Base-by-base conservation (phyloP, 2,888 invertebrate species). In the Orthonychiurus folsomi region DNA sequence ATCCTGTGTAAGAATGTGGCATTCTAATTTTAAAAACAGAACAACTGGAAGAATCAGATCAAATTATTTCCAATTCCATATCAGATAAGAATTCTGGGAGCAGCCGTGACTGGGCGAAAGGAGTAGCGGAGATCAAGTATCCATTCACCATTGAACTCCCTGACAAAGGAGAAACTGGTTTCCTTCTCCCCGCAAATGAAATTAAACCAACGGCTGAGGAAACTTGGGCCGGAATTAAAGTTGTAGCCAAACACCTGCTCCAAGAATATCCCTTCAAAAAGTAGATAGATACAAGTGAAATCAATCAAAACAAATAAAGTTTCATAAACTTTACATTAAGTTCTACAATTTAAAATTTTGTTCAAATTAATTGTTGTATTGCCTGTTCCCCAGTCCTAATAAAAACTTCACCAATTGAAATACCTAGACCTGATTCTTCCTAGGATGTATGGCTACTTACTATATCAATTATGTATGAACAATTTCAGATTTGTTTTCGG, bases 21-120 rank as follows among this genome's bases (percentile, higher is more conserved):
- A n/a, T n/a, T n/a, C n/a, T n/a, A n/a, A n/a, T n/a, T n/a, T n/a
- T n/a, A n/a, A n/a, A n/a, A n/a, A n/a, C n/a, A n/a, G n/a, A n/a
- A 24, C 28, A 5, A 12, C n/a, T 25, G 2, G 5, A 56, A 25
- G 3, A 12, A 56, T 20, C 23, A 28, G 25, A 25, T 23, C 20
- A 58, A 58, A 48, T 58, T 21, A 20, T 23, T 52, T 48, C 24
- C 47, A 55, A 12, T 21, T 37, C 9, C 3, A 48, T 50, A 21
- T n/a, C 28, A 68, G 68, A 68, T 59, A 67, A 69, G 73, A 21
- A 78, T 78, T 2, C 75, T 77, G 79, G 80, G 24, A 78, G 77
- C 9, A 77, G 79, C 1, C 76, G 78, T 59, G 80, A 80, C 69
- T 80, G 78, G 75, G 79, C 78, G 0, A 77, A 80, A 64, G 79